Base-by-base conservation (phyloP, 2,888 invertebrate species). In the Dasypolia templi region DNA sequence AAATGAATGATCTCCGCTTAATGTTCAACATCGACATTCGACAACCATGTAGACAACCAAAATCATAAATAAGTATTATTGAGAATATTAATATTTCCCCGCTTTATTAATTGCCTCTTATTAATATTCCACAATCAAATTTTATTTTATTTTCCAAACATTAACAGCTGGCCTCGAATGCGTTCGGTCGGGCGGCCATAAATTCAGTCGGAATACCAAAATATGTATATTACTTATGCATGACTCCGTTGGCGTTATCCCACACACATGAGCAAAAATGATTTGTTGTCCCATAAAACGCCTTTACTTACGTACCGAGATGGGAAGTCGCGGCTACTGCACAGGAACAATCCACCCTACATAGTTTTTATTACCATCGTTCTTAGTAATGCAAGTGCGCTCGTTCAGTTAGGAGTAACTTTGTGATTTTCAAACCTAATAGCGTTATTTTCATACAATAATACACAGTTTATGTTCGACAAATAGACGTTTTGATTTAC, bases 231-330 rank as follows among this genome's bases (percentile, higher is more conserved):
- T 88, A 87, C 72, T 71, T 87, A 90, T 87, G 87, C 86, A 88
- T 86, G 85, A 86, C 77, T 83, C 75, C 72, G 79, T 83, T 78
- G 77, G 83, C 74, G 85, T 85, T 86, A 85, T 88, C 80, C n/a
- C 86, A 84, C 87, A 85, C 83, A 88, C 82, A 84, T 82, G 88
- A 81, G 79, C 77, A 59, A 75, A 81, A 88, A 91, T 92, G 92
- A 92, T 92, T 92, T 92, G 91, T 92, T 76, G 79, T 85, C 87
- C 85, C 86, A 90, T 90, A 91, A 92, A 90, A 89, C 89, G 89
- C 87, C 89, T 84, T 84, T 77, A 83, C 87, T 87, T 88, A 86
- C 81, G 70, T 70, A 71, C 67, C 61, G 64, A 76, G 82, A 84
- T 87, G 88, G 87, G 84, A 86, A 84, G 86, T 87, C 62, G 68